Evolutionary conservation across 2,888 invertebrate genomes (phyloP), one percentile per base, ranked within the genome.

Genomic region (Loripinus fragilis): DNA sequence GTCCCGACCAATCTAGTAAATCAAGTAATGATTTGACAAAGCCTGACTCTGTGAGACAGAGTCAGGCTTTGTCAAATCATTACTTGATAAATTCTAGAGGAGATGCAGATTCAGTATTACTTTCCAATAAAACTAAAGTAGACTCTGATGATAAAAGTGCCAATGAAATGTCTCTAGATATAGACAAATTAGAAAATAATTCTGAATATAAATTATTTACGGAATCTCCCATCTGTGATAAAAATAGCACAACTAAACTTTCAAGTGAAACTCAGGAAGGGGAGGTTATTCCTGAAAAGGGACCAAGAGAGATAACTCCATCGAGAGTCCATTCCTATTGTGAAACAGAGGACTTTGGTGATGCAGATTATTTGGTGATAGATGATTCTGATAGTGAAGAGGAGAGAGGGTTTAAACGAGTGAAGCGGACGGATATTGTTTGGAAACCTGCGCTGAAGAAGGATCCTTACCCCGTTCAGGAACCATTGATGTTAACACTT

Each of bases 401-500:
- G 25, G 81, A 81, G 33, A 52, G 12, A 52, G 52, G 52, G 15
- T 25, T 52, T 7, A 52, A 25, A 23, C 71, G 38, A 15, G 45
- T 70, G 12, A 33, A 50, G 41, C 68, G 69, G n/a, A 69, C 75
- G 50, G 60, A 67, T 38, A 80, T 71, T 33, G 52, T 67, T 52
- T 91, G 91, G 91, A 74, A 74, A 64, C 88, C 89, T 12, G 85
- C 86, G 8, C 23, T 88, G 45, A 91, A 90, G 67, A 80, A 74
- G 66, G 89, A 91, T 72, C 87, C 88, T 3, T 90, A 83, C 71
- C 85, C 78, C 3, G 66, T 88, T 8, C 76, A 79, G 42, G 91
- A 91, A 65, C 80, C 81, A 12, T 80, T 91, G 8, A 82, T 89
- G 55, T 69, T 91, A 8, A 86, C 81, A 33, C 75, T 87, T 50